Evolutionary conservation across 2,113 vertebrate genomes (phyloP).

Genomic region (Azemiops feae): DNA sequence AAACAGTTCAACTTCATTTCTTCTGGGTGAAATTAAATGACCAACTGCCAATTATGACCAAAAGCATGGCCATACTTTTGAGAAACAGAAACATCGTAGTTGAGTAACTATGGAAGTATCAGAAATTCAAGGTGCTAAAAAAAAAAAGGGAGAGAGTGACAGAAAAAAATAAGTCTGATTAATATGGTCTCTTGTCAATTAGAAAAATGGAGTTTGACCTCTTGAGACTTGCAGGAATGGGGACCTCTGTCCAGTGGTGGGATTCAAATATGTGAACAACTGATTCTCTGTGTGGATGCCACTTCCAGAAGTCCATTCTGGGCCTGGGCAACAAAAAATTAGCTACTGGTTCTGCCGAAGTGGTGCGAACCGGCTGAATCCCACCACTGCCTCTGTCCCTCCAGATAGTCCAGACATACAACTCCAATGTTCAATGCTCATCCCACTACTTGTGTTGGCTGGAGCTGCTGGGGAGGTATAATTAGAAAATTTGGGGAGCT

Average conservation of each 20-base stretch:
- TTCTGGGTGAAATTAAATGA: neutral
- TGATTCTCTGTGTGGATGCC: too few relatives aligned
- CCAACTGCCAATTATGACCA: neutral
- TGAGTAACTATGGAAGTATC: neutral
- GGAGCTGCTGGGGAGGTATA: neutral
- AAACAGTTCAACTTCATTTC: neutral
- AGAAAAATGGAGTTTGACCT: neutral
- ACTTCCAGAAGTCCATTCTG: too few relatives aligned
- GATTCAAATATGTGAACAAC: too few relatives aligned
- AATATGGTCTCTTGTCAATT: neutral
- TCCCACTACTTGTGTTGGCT: neutral
- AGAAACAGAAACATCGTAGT: neutral
- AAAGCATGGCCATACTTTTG: neutral
- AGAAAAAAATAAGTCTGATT: neutral
- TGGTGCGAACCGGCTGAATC: too few relatives aligned
- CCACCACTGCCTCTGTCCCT: neutral
- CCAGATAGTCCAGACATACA: neutral
- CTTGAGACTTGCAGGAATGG: neutral
- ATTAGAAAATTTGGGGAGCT: neutral
- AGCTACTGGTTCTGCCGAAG: too few relatives aligned
- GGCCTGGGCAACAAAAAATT: too few relatives aligned
- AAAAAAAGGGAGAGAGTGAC: neutral
- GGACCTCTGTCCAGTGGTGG: neutral
- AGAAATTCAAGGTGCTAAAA: neutral
- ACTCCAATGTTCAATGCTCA: neutral